Conservation (phyloP, 1,140 invertebrate species). For the Drosophila biarmipes region DNA sequence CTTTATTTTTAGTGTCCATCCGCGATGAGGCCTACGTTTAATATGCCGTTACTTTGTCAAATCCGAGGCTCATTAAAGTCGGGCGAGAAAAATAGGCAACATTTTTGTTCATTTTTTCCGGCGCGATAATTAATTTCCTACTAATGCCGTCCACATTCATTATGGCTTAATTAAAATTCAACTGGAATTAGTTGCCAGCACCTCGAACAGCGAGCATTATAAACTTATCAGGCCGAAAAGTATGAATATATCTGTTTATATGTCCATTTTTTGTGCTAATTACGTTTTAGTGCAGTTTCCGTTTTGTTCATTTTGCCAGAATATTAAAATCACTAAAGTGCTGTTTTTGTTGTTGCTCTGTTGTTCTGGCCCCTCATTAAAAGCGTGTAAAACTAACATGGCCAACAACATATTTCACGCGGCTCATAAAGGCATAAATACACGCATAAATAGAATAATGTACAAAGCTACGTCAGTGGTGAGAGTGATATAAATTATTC, state of each 20-base stretch:
- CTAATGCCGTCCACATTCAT: conserved; percentile 63
- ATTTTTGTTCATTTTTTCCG: conserved; percentile 21
- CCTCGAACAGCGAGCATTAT: conserved; percentile 12
- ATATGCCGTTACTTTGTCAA: conserved; percentile 79
- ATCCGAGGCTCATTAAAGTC: conserved; percentile 75
- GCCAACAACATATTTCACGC: conserved; percentile 57
- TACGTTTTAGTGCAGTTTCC: conserved; percentile 9
- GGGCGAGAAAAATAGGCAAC: conserved; percentile 40
- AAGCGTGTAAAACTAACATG: conserved; percentile 58
- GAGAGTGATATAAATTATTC: conserved; percentile 31
- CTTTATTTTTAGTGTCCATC: conserved; percentile 75
- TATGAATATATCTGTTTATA: conserved; percentile 3
- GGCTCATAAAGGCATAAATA: conserved; percentile 42
- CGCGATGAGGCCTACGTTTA: conserved; percentile 60
- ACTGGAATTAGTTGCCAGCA: conserved; percentile 36
- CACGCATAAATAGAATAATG: conserved; percentile 48
- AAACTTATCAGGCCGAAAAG: conserved; percentile 25
- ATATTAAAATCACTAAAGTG: conserved; percentile 16
- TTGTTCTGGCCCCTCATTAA: conserved; percentile 56
- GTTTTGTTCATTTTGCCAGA: conserved; percentile 20
- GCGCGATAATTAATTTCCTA: conserved; percentile 64
- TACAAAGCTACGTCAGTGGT: conserved; percentile 28
- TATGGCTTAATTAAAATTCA: conserved; percentile 67
- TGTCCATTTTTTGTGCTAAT: conserved; percentile 24
- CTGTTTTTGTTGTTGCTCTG: conserved; percentile 8